These are phyloP conservation scores for Ptilonorhynchus violaceus DNA, from an alignment of 2,113 vertebrate genomes.

Conservation along the genomic window DNA sequence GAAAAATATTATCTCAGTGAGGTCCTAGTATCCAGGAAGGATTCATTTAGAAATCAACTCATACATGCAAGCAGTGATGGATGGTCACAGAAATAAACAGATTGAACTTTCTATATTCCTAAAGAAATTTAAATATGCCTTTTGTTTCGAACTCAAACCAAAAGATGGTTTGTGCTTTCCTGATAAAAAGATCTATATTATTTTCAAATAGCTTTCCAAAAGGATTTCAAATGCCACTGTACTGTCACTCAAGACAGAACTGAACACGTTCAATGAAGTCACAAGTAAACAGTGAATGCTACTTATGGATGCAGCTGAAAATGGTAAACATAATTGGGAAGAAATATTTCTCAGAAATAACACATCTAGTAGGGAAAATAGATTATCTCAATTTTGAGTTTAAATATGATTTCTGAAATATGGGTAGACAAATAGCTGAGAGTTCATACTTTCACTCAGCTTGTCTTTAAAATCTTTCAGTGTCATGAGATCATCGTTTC, in stretches of 20 bases:
- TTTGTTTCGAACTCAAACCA: not conserved
- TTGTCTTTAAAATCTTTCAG: not conserved
- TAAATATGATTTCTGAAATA: not conserved
- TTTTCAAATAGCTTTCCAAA: not conserved
- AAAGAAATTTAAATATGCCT: not conserved
- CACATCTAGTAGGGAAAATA: not conserved
- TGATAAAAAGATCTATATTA: not conserved
- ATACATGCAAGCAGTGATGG: not conserved
- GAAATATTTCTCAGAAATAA: not conserved
- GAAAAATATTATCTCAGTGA: not conserved
- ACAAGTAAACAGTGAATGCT: not conserved
- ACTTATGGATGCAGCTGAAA: not conserved
- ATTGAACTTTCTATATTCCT: not conserved
- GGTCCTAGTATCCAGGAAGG: not conserved
- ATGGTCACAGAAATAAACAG: not conserved
- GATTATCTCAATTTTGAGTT: not conserved
- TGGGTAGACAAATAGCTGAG: not conserved
- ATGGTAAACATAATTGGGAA: not conserved
- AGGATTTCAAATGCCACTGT: not conserved
- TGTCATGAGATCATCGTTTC: not conserved
- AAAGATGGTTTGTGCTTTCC: not conserved
- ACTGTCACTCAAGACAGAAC: not conserved
- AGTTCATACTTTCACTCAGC: not conserved
- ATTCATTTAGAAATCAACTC: not conserved
- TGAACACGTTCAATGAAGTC: not conserved